Conservation (phyloP, 2,113 vertebrate species). For the Poeciliopsis turrubarensis region DNA sequence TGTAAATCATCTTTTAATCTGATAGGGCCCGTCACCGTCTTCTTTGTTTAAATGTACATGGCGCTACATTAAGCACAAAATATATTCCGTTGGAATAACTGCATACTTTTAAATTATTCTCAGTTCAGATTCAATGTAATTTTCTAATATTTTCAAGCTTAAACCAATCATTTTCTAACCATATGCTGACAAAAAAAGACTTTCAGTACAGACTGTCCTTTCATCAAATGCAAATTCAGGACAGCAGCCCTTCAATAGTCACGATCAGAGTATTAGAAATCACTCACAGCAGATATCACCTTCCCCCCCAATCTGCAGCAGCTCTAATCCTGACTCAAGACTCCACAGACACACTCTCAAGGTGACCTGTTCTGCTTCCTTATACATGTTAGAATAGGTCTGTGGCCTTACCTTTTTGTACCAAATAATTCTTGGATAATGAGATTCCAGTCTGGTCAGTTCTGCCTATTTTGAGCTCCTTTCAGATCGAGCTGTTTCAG, state of each 20-base stretch:
- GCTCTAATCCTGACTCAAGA: slow-evolving; percentile 33
- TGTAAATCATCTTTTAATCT: not conserved
- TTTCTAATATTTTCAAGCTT: not conserved
- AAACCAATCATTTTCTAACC: not conserved
- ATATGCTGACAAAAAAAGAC: not conserved
- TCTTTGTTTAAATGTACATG: not conserved
- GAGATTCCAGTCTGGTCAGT: no score
- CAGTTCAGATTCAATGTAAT: not conserved
- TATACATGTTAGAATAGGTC: no score
- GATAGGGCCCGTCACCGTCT: not conserved
- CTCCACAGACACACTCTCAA: slow-evolving; percentile 13
- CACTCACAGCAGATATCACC: not conserved
- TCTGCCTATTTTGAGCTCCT: no score
- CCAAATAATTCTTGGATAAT: no score
- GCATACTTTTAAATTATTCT: not conserved
- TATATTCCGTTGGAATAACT: not conserved
- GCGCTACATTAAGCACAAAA: not conserved
- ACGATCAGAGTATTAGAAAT: not conserved
- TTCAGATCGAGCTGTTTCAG: no score
- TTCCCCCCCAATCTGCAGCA: slow-evolving; percentile 12
- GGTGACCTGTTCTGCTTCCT: no score
- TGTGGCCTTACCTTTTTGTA: no score
- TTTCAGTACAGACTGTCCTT: not conserved
- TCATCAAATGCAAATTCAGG: not conserved
- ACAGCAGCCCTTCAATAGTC: not conserved